Evolutionary conservation across 2,888 invertebrate genomes (phyloP).

Genomic region (Stenchaetothrips biformis): DNA sequence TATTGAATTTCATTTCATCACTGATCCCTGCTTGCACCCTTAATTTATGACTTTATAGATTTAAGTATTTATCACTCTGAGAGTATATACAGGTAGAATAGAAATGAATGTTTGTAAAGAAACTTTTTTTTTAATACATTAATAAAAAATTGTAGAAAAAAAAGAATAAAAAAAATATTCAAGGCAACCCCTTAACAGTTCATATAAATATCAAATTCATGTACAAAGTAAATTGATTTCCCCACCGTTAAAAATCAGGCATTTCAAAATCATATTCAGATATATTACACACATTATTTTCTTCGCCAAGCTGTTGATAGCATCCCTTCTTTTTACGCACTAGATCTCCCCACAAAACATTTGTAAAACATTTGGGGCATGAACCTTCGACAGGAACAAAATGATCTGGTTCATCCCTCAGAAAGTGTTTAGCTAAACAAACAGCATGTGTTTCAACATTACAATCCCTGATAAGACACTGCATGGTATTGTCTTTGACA

Average conservation of each 20-base stretch:
- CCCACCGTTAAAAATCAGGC: background rate
- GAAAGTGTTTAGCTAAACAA: constrained; percentile 67
- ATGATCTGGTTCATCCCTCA: constrained; percentile 54
- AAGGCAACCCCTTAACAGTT: background rate
- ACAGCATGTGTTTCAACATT: constrained; percentile 62
- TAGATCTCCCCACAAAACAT: constrained; percentile 76
- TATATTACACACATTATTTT: background rate
- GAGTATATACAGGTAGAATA: no score
- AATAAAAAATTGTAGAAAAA: background rate
- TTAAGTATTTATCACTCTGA: no score
- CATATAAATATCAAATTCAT: background rate
- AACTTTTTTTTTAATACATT: background rate
- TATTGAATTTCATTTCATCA: no score
- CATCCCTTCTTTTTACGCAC: constrained; percentile 56
- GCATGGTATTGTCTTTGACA: constrained; percentile 48
- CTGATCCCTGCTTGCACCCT: no score
- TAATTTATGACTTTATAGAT: no score
- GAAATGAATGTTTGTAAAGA: background rate
- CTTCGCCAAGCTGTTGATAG: background rate
- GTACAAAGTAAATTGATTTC: background rate
- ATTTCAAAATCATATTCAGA: background rate
- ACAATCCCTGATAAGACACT: constrained; percentile 64
- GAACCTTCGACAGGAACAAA: constrained; percentile 72
- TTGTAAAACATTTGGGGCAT: constrained; percentile 69
- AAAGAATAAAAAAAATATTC: background rate